Conservation (phyloP, 2,797 vertebrate genomes). For the Diglossa cyanea region DNA sequence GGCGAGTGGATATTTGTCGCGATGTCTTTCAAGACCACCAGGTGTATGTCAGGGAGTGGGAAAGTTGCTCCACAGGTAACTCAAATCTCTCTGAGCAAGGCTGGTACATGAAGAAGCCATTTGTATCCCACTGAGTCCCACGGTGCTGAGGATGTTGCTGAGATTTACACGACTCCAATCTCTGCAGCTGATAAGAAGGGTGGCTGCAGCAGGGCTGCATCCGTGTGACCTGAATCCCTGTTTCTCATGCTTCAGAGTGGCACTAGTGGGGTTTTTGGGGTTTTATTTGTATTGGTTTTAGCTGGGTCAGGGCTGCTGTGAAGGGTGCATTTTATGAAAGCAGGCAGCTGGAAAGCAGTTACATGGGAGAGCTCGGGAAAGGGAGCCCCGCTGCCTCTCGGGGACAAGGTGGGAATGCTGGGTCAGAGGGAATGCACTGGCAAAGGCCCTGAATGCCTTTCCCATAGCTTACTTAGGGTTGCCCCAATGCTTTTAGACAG, state of each 20-base stretch:
- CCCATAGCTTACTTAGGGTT: conserved; percentile 63
- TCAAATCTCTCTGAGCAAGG: conserved; percentile 72
- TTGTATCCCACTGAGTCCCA: conserved; percentile 83
- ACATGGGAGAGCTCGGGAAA: conserved; percentile 77
- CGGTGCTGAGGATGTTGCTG: conserved; percentile 32
- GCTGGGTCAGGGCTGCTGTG: conserved; percentile 35
- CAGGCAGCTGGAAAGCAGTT: conserved; percentile 74
- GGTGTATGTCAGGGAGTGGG: conserved; percentile 78
- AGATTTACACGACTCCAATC: conserved; percentile 72
- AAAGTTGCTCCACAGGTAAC: conserved; percentile 73
- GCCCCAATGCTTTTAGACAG: conserved; percentile 81
- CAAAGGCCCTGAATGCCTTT: conserved; percentile 44
- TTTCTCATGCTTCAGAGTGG: conserved; percentile 25
- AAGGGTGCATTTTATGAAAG: conserved; percentile 60
- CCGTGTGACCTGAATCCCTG: conserved; percentile 36
- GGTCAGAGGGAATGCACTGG: conserved; percentile 81
- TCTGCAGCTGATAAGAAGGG: not conserved
- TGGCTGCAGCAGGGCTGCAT: conserved; percentile 37
- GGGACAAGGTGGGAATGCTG: conserved; percentile 68
- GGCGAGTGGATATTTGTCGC: conserved; percentile 74
- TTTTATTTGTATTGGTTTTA: conserved; percentile 10
- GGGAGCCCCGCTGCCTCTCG: conserved; percentile 77
- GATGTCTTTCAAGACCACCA: conserved; percentile 77
- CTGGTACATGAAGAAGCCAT: conserved; percentile 86
- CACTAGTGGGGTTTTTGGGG: not conserved